A percentile compares a stretch with the other conserved stretches of the same genome.
phyloP scores from a whole-genome alignment of 1,140 invertebrate species.

The Drosophila nigrodunni region DNA sequence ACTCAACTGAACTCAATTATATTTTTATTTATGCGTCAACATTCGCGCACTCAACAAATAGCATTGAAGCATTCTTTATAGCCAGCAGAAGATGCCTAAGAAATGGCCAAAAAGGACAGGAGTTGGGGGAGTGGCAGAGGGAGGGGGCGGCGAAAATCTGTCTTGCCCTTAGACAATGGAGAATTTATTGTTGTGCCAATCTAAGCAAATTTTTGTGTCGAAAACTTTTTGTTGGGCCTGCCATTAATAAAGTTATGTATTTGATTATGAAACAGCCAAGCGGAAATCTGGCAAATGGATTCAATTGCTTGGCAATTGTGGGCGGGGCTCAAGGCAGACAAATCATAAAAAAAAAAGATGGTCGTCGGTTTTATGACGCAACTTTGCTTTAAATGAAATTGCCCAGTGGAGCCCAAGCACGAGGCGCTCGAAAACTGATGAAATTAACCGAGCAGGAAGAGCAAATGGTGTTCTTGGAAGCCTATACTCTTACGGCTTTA shows the following conservation, averaged over 20 bases:
- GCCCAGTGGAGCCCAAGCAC: constrained; percentile 57
- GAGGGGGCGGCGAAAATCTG: neutral
- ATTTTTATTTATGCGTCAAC: constrained; percentile 80
- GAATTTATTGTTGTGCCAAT: constrained; percentile 78
- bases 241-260: constrained; percentile 77
- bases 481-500: too few species aligned
- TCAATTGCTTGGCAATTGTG: constrained; percentile 72
- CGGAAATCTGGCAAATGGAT: constrained; percentile 60
- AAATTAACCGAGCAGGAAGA: constrained; percentile 35
- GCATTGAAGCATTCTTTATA: constrained; percentile 57
- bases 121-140: neutral
- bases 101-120: too few species aligned
- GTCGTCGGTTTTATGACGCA: constrained; percentile 58
- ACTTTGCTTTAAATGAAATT: constrained; percentile 68
- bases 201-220: constrained; percentile 69
- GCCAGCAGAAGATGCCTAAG: neutral
- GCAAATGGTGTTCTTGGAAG: constrained; percentile 19
- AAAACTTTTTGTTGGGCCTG: constrained; percentile 17
- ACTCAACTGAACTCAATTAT: constrained; percentile 65
- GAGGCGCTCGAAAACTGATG: constrained; percentile 35
- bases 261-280: constrained; percentile 68
- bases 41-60: constrained; percentile 77
- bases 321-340: constrained; percentile 1
- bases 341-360: constrained; percentile 44
- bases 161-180: constrained; percentile 55